phyloP scores from a whole-genome alignment of 2,113 vertebrate species.

The Dunckerocampus dactyliophorus region DNA sequence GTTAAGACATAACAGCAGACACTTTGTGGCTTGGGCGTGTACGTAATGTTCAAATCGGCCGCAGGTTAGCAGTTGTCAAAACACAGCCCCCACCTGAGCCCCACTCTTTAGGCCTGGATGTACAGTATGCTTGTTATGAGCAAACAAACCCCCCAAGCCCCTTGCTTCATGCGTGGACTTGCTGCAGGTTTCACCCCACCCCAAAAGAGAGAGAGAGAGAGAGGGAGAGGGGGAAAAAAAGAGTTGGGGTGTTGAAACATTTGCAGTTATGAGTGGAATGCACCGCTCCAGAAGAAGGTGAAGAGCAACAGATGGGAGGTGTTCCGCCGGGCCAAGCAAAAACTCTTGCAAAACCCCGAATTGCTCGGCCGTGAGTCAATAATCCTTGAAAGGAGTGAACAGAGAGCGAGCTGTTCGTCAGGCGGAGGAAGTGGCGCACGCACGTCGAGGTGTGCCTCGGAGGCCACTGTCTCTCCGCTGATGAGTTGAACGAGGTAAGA shows the following conservation, averaged over 20 bases:
- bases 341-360: constrained; percentile 11
- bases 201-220: background rate
- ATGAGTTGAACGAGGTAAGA: constrained; percentile 8
- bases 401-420: constrained; percentile 4
- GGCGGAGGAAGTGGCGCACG: background rate
- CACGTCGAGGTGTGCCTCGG: background rate
- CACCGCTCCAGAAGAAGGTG: constrained; percentile 38
- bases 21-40: constrained; percentile 27
- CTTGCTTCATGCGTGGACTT: constrained; percentile 54
- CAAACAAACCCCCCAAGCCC: background rate
- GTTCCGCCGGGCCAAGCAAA: constrained; percentile 6
- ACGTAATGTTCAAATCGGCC: background rate
- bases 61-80: constrained; percentile 12
- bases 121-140: background rate
- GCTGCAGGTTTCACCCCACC: constrained; percentile 27
- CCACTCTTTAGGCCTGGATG: background rate
- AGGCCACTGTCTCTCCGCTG: background rate
- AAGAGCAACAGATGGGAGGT: constrained; percentile 36
- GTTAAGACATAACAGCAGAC: background rate
- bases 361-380: constrained; percentile 2
- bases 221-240: background rate
- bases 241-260: constrained; percentile 46
- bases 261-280: constrained; percentile 71
- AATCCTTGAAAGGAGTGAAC: background rate
- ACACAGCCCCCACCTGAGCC: too few relatives aligned